Conservation (phyloP, 2,888 invertebrate species). For the Melanargia galathea region DNA sequence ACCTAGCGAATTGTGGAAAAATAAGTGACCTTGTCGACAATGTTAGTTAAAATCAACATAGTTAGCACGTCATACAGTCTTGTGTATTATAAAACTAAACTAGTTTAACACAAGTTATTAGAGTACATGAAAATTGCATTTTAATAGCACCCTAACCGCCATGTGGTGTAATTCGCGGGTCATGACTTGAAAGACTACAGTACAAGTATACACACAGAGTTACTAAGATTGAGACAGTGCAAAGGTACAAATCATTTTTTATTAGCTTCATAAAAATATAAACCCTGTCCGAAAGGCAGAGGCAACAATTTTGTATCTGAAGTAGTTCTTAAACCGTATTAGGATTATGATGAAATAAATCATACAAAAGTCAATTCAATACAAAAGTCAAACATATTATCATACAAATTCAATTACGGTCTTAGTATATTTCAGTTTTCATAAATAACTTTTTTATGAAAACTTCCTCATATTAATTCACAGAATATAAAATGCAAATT, state of each 20-base stretch:
- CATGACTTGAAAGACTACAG: conserved; percentile 42
- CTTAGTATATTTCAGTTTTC: too few species aligned
- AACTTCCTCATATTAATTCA: too few species aligned
- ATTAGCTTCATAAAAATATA: not conserved
- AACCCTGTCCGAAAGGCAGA: not conserved
- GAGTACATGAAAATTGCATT: conserved; percentile 71
- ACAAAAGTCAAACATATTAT: too few species aligned
- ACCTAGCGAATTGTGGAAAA: not conserved
- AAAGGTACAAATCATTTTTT: not conserved
- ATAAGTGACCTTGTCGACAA: not conserved
- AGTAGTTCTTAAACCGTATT: too few species aligned
- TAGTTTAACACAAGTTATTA: conserved; percentile 41
- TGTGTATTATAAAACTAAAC: conserved; percentile 36
- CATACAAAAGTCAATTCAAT: too few species aligned
- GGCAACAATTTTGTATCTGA: too few species aligned
- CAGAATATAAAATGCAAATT: too few species aligned
- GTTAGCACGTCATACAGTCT: conserved; percentile 7
- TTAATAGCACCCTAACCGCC: conserved; percentile 50
- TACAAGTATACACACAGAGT: conserved; percentile 37
- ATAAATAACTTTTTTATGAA: too few species aligned
- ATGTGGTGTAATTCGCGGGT: conserved; percentile 56
- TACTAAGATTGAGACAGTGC: conserved; percentile 44
- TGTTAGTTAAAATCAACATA: not conserved
- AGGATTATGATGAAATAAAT: too few species aligned
- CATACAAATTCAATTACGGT: too few species aligned